Percentiles rank a stretch among this genome's conserved stretches.
Evolutionary conservation across 2,888 invertebrate species (phyloP).

Genomic region (Eupithecia subumbrata): DNA sequence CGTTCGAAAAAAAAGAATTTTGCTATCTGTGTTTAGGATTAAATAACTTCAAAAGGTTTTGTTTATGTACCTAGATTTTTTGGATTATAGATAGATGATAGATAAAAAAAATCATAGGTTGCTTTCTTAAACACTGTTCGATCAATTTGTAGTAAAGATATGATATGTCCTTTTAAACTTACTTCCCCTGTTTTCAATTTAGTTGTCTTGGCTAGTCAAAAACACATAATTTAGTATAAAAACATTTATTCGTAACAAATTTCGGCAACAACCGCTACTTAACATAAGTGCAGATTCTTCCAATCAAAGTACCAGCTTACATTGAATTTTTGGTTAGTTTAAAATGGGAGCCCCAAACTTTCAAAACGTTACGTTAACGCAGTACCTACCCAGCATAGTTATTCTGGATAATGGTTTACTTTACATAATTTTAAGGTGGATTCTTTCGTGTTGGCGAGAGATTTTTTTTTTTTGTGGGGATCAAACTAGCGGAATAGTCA

Average conservation of each 20-base stretch:
- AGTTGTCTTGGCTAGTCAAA: not conserved
- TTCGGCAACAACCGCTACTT: constrained; percentile 36
- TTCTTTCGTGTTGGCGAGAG: not conserved
- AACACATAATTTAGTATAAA: constrained; percentile 32
- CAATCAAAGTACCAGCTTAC: not conserved
- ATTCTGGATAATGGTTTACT: not conserved
- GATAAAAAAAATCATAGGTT: no score
- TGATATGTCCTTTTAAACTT: no score
- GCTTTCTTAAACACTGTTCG: no score
- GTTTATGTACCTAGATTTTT: no score
- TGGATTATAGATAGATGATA: no score
- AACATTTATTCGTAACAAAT: constrained; percentile 44
- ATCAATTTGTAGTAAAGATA: no score
- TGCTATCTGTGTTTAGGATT: no score
- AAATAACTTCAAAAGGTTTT: no score
- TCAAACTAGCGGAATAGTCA: no score
- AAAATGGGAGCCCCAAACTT: not conserved
- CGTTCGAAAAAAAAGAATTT: not conserved
- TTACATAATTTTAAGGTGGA: not conserved
- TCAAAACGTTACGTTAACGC: no score
- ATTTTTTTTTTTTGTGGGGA: not conserved
- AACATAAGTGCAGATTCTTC: not conserved
- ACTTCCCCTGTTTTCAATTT: no score
- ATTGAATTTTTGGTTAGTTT: not conserved
- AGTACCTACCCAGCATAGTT: no score